Evolutionary conservation across 2,797 vertebrate genomes (phyloP), one percentile per base, ranked within the genome.

Genomic region (Limnodromus scolopaceus): DNA sequence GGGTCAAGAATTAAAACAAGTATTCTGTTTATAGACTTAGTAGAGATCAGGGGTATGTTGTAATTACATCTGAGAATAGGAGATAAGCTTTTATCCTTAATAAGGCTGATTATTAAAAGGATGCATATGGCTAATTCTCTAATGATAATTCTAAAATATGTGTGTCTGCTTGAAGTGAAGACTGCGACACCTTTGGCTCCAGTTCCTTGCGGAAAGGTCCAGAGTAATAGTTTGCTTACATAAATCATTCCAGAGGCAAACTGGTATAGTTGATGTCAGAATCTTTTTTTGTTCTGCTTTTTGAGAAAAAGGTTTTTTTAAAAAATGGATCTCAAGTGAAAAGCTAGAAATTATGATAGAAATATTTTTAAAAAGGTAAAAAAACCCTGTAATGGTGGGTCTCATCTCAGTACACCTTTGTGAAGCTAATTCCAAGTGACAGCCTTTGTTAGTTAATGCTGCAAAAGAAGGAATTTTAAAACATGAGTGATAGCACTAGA

Each of bases 21-120:
- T 61, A 65, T 91, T 96, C 81, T 96, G 28, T 92, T 93, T 92
- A 91, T 79, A 88, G 70, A 38, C 61, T 97, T 94, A 95, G 87
- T 38, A 20, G 91, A 94, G 77, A 96, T 89, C 65, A 51, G 61
- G 3, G 4, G 32, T 51, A 76, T 80, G 74, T 76, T 97, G 92
- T 92, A 96, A 95, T 97, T 97, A 92, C 71, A 45, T 84, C 92
- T 95, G 70, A 97, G 46, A 93, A 84, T 51, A 70, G 61, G n/a
- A 92, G 88, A 81, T 89, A 91, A 95, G 85, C 41, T 97, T 79
- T 79, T 89, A 79, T 63, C 88, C 58, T 82, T 92, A 92, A 78
- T 34, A 94, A 75, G 53, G 49, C 22, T 91, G 74, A 71, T 92
- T 88, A 87, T 60, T 91, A 79, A 92, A 89, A 94, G 38, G 30